A percentile compares a stretch with the other conserved stretches of the same genome.
Conservation (phyloP, 2,888 invertebrate genomes). For the Drosophila merina region DNA sequence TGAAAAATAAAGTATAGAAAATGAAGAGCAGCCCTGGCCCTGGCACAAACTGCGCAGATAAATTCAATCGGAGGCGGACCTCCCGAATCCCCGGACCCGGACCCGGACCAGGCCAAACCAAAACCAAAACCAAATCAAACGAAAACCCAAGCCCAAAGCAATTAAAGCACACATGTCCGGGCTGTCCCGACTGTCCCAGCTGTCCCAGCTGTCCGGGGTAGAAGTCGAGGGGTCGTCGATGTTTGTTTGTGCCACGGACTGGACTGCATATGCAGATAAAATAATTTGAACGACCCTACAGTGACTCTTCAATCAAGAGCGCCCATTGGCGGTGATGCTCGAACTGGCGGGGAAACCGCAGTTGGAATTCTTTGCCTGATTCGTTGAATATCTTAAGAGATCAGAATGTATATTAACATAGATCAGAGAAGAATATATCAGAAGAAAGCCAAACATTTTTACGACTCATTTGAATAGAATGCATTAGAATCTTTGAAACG, state of each 20-base stretch:
- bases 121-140: conserved; percentile 25
- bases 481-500: no score
- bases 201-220: no score
- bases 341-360: neutral
- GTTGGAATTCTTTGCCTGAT: no score
- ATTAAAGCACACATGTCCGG: conserved; percentile 19
- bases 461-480: no score
- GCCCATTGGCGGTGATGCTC: conserved; percentile 19
- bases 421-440: no score
- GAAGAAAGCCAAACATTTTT: no score
- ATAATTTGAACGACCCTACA: conserved; percentile 66
- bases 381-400: neutral
- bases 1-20: conserved; percentile 2
- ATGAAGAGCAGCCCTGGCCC: neutral
- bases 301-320: conserved; percentile 48
- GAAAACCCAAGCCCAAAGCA: conserved; percentile 27
- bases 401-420: neutral
- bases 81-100: neutral
- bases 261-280: conserved; percentile 48
- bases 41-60: conserved; percentile 34
- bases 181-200: no score
- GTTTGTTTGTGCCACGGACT: neutral
- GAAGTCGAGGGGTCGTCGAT: conserved; percentile 1
- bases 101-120: conserved; percentile 6
- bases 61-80: conserved; percentile 39